Evolutionary conservation across 37 sponge, comb jelly and placozoan species (phyloP), one percentile per base, ranked within the genome.

Genomic region (Spongilla lacustris): DNA sequence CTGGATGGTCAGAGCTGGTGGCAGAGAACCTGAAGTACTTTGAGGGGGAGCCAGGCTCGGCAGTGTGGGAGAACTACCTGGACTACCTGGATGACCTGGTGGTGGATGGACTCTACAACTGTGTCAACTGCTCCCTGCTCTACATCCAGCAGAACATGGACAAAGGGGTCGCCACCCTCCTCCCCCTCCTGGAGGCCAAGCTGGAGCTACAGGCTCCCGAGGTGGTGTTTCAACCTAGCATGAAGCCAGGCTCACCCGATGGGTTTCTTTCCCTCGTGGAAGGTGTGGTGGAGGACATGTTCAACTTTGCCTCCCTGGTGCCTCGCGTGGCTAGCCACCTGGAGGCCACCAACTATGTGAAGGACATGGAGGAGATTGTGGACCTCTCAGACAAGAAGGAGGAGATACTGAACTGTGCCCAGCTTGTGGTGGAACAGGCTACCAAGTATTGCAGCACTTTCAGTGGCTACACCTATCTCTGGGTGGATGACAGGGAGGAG

Each of bases 11-110:
- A 91, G 66, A 83, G 19, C 92, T 98, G 0, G 82, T 97, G 26
- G 69, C 86, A 68, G 84, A 87, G 84, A 98, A 98, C 74, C 78
- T 93, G 71, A 75, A 74, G 36, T 83, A 94, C 66, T 98, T 98
- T 83, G 77, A 87, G 68, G 97, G 93, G 17, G 80, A 82, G 5
- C 97, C 96, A 74, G 95, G 86, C 66, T 93, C 95, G 10, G 92
- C 93, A 27, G 83, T 79, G 35, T 98, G 99, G 99, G 68, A 75
- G 81, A 84, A 77, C 81, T 98, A 98, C 71, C 49, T 98, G 0
- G 96, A 98, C 32, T 98, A 98, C 76, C 74, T 98, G 25, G 99
- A 98, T 84, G 99, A 98, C 30, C 58, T 98, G n/a, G 87, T 98
- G 25, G 84, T 98, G 58, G 99, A 98, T 68, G 99, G 99, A 12